Percentiles rank a stretch among this genome's conserved stretches.
phyloP scores from a whole-genome alignment of 2,797 vertebrate genomes.

The Tinamus major region DNA sequence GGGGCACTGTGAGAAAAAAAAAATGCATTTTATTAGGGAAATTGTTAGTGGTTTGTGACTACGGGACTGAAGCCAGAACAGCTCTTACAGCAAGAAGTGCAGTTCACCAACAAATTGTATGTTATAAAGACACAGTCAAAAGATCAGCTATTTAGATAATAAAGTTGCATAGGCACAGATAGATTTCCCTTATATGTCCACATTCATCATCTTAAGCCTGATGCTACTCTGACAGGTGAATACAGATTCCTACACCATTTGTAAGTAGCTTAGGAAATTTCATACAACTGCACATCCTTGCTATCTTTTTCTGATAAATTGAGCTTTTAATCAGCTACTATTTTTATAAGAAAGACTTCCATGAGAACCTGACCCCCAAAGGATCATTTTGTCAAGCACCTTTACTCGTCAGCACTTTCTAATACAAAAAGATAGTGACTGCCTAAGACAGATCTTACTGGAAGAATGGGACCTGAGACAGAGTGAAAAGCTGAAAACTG shows the following conservation, averaged over 20 bases:
- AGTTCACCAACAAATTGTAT: not conserved
- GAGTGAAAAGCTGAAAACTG: constrained; percentile 1
- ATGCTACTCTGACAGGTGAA: not conserved
- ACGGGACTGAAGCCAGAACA: not conserved
- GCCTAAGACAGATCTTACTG: not conserved
- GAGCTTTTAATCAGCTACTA: not conserved
- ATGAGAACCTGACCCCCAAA: not conserved
- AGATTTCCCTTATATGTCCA: not conserved
- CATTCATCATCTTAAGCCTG: not conserved
- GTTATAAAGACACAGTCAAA: not conserved
- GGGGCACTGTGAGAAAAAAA: not conserved
- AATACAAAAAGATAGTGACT: not conserved
- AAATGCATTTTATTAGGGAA: not conserved
- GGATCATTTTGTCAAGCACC: constrained; percentile 5
- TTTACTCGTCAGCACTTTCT: not conserved
- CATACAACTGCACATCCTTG: not conserved
- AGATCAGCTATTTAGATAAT: not conserved
- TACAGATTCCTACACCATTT: not conserved
- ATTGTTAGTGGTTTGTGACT: not conserved
- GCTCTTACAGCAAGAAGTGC: not conserved
- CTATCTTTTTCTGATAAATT: not conserved
- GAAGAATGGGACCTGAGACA: not conserved
- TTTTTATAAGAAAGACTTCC: constrained; percentile 8
- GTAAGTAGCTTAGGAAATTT: not conserved
- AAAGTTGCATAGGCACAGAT: not conserved